phyloP scores from a whole-genome alignment of 2,888 invertebrate species.

The Icerya purchasi region DNA sequence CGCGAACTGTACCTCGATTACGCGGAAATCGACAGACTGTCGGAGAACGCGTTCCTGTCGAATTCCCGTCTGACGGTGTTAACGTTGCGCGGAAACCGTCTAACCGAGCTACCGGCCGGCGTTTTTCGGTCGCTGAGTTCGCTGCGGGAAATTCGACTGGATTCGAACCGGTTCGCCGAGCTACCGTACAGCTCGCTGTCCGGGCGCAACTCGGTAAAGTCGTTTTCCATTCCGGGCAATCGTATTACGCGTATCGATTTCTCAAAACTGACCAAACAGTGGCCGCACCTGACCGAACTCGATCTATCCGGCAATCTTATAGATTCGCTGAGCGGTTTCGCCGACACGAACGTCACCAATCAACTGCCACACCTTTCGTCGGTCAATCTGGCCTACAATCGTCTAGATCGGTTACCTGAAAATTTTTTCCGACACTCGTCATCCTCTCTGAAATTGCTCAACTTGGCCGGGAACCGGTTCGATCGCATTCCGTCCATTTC shows the following conservation, averaged over 20 bases:
- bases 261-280: conserved; percentile 44
- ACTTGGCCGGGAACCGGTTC: conserved; percentile 56
- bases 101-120: conserved; percentile 43
- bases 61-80: conserved; percentile 55
- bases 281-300: conserved; percentile 49
- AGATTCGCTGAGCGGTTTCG: conserved; percentile 23
- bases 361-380: conserved; percentile 49
- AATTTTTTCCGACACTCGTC: conserved; percentile 55
- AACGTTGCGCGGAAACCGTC: conserved; percentile 46
- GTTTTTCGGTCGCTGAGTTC: conserved; percentile 52
- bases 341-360: conserved; percentile 37
- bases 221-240: conserved; percentile 21
- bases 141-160: conserved; percentile 52
- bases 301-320: conserved; percentile 54
- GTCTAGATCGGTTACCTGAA: conserved; percentile 49
- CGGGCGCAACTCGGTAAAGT: conserved; percentile 45
- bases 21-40: conserved; percentile 44
- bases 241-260: conserved; percentile 41
- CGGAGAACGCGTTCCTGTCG: conserved; percentile 46
- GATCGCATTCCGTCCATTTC: conserved; percentile 56
- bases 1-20: conserved; percentile 47
- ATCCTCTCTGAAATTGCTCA: conserved; percentile 45
- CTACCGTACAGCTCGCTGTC: conserved; percentile 60
- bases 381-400: conserved; percentile 54
- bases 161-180: conserved; percentile 47